A percentile compares a stretch with the other conserved stretches of the same genome.
phyloP scores from a whole-genome alignment of 2,113 vertebrate genomes.

The Solenodon paradoxus region DNA sequence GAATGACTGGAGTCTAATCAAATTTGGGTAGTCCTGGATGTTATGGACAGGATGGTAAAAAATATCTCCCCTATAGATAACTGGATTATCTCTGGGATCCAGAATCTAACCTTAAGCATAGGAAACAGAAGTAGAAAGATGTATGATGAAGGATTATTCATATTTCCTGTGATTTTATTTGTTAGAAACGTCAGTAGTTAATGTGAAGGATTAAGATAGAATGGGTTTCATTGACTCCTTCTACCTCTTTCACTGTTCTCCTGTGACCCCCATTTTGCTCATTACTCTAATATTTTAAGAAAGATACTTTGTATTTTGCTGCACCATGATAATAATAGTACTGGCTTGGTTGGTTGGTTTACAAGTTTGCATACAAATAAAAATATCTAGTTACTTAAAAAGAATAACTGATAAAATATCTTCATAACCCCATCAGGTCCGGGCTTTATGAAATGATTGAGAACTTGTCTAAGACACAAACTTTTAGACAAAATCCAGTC shows the following conservation, averaged over 20 bases:
- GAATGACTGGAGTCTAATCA: background rate
- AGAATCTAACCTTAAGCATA: background rate
- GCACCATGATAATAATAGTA: background rate
- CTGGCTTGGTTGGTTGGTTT: background rate
- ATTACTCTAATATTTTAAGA: background rate
- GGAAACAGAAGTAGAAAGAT: background rate
- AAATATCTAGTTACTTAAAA: background rate
- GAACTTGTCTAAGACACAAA: background rate
- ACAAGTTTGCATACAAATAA: constrained; percentile 13
- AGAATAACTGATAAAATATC: background rate
- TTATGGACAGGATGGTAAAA: background rate
- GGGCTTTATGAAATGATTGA: background rate
- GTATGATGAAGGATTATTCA: background rate
- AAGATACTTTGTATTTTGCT: background rate
- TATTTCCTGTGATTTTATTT: background rate
- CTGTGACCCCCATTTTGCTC: background rate
- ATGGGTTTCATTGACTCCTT: no score
- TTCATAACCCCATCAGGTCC: background rate
- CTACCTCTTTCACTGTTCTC: background rate
- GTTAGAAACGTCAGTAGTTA: background rate
- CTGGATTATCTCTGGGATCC: background rate
- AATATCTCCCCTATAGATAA: background rate
- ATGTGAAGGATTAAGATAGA: background rate
- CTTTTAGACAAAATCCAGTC: background rate
- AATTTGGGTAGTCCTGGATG: background rate